Percentiles rank a stretch among this genome's conserved stretches.
Evolutionary conservation across 1,140 invertebrate genomes (phyloP).

Genomic region (Hycleus phaleratus): DNA sequence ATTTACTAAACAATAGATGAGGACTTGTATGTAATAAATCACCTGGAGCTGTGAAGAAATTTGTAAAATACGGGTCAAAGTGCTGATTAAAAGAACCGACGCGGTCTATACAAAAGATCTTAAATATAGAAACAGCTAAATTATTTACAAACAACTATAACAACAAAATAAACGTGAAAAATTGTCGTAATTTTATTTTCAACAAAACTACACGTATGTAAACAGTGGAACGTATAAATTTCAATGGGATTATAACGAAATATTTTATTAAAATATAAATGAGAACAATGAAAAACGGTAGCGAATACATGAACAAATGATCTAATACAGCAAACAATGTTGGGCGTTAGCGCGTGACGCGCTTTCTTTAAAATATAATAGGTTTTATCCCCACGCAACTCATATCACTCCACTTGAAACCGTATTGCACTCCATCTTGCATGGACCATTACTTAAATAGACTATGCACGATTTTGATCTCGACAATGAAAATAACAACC

Average conservation of each 20-base stretch:
- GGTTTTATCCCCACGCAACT: conserved; percentile 22
- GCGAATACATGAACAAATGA: conserved; percentile 27
- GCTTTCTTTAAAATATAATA: conserved; percentile 32
- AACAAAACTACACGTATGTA: no score
- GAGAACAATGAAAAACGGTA: conserved; percentile 20
- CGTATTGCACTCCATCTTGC: conserved; percentile 33
- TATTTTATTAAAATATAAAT: conserved; percentile 13
- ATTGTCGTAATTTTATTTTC: neutral
- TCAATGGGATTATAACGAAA: neutral
- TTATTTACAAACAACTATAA: conserved; percentile 14
- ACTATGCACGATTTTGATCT: conserved; percentile 14
- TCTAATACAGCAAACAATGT: conserved; percentile 23
- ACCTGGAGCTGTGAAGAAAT: conserved; percentile 15
- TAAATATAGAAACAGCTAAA: conserved; percentile 13
- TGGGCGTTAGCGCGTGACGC: conserved; percentile 26
- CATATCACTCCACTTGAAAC: conserved; percentile 18
- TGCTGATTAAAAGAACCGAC: conserved; percentile 14
- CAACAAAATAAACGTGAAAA: conserved; percentile 7
- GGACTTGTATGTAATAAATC: conserved; percentile 15
- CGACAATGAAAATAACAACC: conserved; percentile 7
- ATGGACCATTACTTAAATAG: conserved; percentile 31
- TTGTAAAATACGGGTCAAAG: conserved; percentile 16
- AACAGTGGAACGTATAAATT: neutral
- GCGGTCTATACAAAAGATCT: conserved; percentile 9
- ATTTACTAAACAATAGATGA: conserved; percentile 13